Percentiles rank a stretch among this genome's conserved stretches.
Evolutionary conservation across 2,888 invertebrate species (phyloP).

Genomic region (Plebejus argus): DNA sequence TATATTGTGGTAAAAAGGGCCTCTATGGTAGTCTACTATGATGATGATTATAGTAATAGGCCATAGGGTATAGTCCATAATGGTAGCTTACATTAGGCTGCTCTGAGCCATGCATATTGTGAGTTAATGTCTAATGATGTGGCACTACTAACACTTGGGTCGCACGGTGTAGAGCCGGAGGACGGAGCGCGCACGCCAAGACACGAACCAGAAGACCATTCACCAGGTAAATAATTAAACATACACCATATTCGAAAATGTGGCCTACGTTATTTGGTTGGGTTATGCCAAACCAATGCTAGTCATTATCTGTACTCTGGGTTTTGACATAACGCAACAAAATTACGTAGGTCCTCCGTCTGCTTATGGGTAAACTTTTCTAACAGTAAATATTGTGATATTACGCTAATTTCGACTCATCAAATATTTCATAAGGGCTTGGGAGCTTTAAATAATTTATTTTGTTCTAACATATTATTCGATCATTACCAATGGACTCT

Average conservation of each 20-base stretch:
- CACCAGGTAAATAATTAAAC: conserved; percentile 62
- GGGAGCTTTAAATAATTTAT: not conserved
- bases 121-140: conserved; percentile 17
- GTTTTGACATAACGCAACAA: not conserved
- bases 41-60: too few species aligned
- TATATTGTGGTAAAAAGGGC: too few species aligned
- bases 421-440: not conserved
- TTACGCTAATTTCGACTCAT: not conserved
- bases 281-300: not conserved
- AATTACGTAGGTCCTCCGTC: not conserved
- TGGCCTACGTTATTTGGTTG: not conserved
- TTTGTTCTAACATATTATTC: not conserved
- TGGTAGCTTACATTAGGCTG: too few species aligned
- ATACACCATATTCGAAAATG: not conserved
- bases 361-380: too few species aligned
- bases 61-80: too few species aligned
- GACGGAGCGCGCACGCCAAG: conserved; percentile 54
- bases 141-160: conserved; percentile 26
- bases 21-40: too few species aligned
- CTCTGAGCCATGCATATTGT: conserved; percentile 4
- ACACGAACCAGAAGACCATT: conserved; percentile 59
- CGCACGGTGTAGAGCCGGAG: conserved; percentile 55
- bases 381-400: too few species aligned
- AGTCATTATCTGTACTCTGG: not conserved
- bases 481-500: too few species aligned